Evolutionary conservation across 2,113 vertebrate species (phyloP).

Genomic region (Gopherus flavomarginatus): DNA sequence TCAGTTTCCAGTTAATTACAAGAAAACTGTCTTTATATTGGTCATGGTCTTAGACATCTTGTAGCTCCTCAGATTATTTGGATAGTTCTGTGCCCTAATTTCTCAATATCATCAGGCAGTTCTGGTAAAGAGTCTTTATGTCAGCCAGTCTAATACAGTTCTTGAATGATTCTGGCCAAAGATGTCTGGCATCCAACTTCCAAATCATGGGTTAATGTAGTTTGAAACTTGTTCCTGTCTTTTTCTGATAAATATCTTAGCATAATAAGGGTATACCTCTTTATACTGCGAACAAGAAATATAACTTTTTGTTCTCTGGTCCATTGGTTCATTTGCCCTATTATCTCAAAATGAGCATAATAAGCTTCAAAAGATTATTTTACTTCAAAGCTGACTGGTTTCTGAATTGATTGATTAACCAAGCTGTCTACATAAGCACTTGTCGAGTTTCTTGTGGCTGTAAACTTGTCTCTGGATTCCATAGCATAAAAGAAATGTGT

Average conservation of each 20-base stretch:
- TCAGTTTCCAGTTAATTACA: neutral
- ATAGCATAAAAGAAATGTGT: neutral
- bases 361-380: neutral
- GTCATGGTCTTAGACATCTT: neutral
- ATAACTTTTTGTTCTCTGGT: neutral
- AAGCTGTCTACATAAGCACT: neutral
- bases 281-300: neutral
- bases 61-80: neutral
- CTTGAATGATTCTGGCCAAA: neutral
- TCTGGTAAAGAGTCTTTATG: neutral
- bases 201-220: constrained; percentile 9
- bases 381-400: neutral
- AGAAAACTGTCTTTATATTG: neutral
- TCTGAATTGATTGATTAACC: neutral
- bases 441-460: neutral
- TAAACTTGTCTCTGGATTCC: neutral
- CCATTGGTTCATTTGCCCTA: neutral
- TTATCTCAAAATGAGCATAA: neutral
- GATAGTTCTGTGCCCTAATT: neutral
- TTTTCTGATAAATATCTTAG: neutral
- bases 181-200: neutral
- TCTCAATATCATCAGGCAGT: neutral
- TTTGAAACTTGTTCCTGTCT: neutral
- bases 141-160: neutral
- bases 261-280: neutral